Percentiles rank a stretch among this genome's conserved stretches.
These are phyloP conservation scores for Cancer borealis DNA, from an alignment of 2,888 invertebrate genomes.

Conservation along the genomic window DNA sequence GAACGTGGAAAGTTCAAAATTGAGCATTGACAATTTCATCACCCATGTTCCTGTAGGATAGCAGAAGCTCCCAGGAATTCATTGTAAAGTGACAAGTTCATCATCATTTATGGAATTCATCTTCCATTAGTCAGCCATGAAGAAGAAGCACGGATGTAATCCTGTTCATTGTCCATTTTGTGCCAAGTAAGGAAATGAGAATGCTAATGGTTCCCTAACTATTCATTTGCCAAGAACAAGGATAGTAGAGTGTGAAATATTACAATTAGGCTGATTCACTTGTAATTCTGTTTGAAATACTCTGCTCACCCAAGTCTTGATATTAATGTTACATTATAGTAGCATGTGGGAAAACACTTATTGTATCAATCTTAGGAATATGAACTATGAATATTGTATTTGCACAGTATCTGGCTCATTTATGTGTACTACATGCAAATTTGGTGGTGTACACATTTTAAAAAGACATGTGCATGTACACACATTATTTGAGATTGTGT, in stretches of 20 bases:
- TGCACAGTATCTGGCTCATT: constrained; percentile 27
- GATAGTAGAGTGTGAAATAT: constrained; percentile 13
- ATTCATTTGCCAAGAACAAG: constrained; percentile 22
- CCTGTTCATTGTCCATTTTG: constrained; percentile 67
- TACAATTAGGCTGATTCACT: constrained; percentile 22
- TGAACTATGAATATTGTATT: constrained; percentile 38
- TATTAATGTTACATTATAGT: not conserved
- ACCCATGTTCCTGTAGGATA: constrained; percentile 49
- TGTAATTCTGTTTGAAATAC: constrained; percentile 24
- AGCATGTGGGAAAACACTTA: constrained; percentile 16
- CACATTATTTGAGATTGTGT: constrained; percentile 35
- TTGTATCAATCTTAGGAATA: constrained; percentile 21
- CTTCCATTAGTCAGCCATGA: constrained; percentile 64
- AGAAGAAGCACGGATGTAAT: constrained; percentile 62
- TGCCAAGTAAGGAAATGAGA: constrained; percentile 65
- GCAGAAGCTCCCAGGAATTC: constrained; percentile 50
- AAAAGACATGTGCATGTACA: constrained; percentile 35
- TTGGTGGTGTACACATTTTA: constrained; percentile 37
- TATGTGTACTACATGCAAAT: constrained; percentile 32
- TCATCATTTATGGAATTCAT: constrained; percentile 61
- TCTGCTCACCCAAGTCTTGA: constrained; percentile 47
- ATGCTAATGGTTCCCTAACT: constrained; percentile 18
- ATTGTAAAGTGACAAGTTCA: constrained; percentile 58
- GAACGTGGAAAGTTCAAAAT: constrained; percentile 64
- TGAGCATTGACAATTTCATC: constrained; percentile 58